These are phyloP conservation scores for Agelastica alni DNA, from an alignment of 2,888 invertebrate genomes.

Conservation along the genomic window DNA sequence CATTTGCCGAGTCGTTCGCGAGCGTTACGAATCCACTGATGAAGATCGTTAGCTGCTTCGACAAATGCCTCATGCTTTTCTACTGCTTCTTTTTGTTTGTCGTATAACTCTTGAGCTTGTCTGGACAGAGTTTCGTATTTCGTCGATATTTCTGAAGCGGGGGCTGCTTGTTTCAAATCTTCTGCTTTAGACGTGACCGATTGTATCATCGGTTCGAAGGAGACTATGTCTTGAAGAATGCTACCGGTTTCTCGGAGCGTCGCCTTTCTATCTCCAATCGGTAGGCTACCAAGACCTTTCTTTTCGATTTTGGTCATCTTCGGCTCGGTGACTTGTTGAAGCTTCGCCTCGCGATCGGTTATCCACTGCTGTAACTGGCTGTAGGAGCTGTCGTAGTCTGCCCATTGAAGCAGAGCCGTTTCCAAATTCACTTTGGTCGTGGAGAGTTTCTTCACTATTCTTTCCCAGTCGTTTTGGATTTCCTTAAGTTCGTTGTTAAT, in stretches of 20 bases:
- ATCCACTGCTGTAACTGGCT: conserved; percentile 94
- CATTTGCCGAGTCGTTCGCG: conserved; percentile 90
- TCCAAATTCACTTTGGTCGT: conserved; percentile 90
- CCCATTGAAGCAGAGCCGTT: conserved; percentile 91
- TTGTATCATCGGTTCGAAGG: conserved; percentile 96
- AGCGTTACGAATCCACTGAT: conserved; percentile 89
- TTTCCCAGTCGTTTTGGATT: conserved; percentile 90
- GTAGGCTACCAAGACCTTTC: conserved; percentile 77
- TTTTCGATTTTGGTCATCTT: conserved; percentile 80
- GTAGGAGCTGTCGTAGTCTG: conserved; percentile 92
- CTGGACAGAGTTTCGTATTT: conserved; percentile 90
- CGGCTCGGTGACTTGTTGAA: conserved; percentile 87
- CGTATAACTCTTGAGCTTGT: conserved; percentile 87
- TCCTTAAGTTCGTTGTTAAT: conserved; percentile 88
- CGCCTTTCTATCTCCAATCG: conserved; percentile 85
- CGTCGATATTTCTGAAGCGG: conserved; percentile 87
- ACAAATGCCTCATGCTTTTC: conserved; percentile 91
- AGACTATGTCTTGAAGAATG: conserved; percentile 94
- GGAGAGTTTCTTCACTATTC: conserved; percentile 87
- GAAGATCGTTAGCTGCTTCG: conserved; percentile 88
- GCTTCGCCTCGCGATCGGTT: conserved; percentile 87
- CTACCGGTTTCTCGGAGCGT: conserved; percentile 89
- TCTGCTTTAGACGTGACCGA: conserved; percentile 93
- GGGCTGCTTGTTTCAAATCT: conserved; percentile 87
- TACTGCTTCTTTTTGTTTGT: conserved; percentile 86